Evolutionary conservation across 2,113 vertebrate genomes (phyloP).

Genomic region (Ceuthmochares aereus): DNA sequence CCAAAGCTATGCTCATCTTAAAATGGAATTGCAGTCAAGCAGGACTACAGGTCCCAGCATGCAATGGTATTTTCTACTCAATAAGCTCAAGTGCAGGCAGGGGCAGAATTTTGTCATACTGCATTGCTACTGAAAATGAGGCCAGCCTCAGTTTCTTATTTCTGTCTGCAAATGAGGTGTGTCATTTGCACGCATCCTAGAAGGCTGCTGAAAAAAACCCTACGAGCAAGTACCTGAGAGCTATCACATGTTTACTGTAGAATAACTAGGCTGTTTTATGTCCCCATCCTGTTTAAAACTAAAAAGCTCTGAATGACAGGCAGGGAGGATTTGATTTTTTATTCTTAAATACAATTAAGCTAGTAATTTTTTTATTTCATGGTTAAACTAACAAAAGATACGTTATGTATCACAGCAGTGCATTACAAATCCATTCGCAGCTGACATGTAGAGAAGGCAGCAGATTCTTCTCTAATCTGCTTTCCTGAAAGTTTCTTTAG

Average conservation of each 20-base stretch:
- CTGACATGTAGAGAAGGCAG: neutral
- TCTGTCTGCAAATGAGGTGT: neutral
- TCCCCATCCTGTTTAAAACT: neutral
- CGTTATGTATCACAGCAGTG: neutral
- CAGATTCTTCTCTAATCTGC: neutral
- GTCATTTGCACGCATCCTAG: too few species aligned
- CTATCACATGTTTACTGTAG: neutral
- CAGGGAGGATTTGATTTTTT: neutral
- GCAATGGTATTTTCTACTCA: neutral
- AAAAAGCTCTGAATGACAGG: neutral
- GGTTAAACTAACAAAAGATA: slow-evolving; percentile 6
- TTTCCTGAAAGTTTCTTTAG: neutral
- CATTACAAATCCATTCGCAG: neutral
- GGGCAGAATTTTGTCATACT: neutral
- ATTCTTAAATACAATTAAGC: neutral
- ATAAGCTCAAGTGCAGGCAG: neutral
- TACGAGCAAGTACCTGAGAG: neutral
- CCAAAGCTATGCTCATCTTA: neutral
- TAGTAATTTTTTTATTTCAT: neutral
- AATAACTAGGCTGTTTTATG: neutral
- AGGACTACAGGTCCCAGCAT: neutral
- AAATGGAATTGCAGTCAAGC: neutral
- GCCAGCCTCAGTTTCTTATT: neutral
- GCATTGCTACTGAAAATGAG: neutral
- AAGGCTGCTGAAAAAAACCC: neutral